Percentiles rank a stretch among this genome's conserved stretches.
Conservation (phyloP, 2,888 invertebrate species). For the Acronicta aceris region DNA sequence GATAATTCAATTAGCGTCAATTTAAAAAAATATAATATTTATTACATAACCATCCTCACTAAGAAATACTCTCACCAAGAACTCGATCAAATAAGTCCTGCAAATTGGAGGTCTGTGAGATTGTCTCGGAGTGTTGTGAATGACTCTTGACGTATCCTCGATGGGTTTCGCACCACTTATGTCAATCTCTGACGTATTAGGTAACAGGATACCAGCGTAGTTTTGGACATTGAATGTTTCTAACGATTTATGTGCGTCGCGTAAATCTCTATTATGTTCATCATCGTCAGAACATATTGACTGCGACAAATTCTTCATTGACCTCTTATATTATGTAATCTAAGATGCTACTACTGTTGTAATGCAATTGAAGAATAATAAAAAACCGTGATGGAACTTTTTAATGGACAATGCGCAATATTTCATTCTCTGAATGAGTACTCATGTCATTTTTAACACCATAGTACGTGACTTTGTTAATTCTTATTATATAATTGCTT, state of each 20-base stretch:
- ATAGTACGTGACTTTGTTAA: background rate
- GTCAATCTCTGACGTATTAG: slow-evolving; percentile 14
- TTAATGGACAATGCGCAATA: no score
- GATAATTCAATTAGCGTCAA: background rate
- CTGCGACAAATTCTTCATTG: background rate
- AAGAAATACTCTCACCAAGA: slow-evolving; percentile 7
- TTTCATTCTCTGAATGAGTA: no score
- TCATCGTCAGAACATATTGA: background rate
- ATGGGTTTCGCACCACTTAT: slow-evolving; percentile 30
- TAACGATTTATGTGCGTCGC: slow-evolving; percentile 22
- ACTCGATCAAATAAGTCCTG: slow-evolving; percentile 20
- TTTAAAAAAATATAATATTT: background rate
- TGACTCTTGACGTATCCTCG: slow-evolving; percentile 37
- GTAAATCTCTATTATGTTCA: slow-evolving; percentile 28
- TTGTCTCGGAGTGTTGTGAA: slow-evolving; percentile 11
- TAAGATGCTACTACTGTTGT: no score
- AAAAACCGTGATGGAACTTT: no score
- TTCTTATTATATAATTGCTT: background rate
- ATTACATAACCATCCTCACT: background rate
- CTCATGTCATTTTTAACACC: no score
- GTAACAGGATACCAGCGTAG: slow-evolving; percentile 18
- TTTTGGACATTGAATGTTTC: slow-evolving; percentile 5
- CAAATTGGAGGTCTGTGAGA: slow-evolving; percentile 18
- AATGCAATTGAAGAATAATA: no score
- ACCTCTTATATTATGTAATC: background rate